phyloP scores from a whole-genome alignment of 1,140 invertebrate species.

The Gonioctena quinquepunctata region DNA sequence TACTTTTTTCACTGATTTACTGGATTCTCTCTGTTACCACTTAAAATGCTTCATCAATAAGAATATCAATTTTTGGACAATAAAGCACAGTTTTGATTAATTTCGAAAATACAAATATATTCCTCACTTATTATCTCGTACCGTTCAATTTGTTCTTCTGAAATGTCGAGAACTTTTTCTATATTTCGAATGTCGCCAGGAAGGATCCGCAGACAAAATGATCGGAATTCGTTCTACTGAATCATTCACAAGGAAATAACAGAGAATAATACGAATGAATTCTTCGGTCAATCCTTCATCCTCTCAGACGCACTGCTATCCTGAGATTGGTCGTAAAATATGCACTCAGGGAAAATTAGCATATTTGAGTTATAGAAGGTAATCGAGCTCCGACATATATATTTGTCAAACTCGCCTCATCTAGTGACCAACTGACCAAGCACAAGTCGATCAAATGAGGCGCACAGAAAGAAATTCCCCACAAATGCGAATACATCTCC shows the following conservation, averaged over 20 bases:
- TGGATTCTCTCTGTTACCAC: too few relatives aligned
- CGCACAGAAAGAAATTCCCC: conserved; percentile 48
- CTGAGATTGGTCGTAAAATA: background rate
- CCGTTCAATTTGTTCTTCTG: too few relatives aligned
- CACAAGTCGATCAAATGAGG: conserved; percentile 43
- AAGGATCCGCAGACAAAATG: too few relatives aligned
- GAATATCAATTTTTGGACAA: too few relatives aligned
- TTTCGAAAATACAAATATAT: too few relatives aligned
- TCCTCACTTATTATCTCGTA: too few relatives aligned
- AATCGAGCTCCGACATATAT: conserved; percentile 31
- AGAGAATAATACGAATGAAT: background rate
- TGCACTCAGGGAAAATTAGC: conserved; percentile 25
- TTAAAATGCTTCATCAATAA: too few relatives aligned
- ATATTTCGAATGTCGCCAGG: too few relatives aligned
- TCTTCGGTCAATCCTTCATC: background rate
- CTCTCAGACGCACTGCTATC: background rate
- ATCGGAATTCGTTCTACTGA: background rate
- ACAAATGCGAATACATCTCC: conserved; percentile 53
- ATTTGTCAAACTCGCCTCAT: conserved; percentile 52
- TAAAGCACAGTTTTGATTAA: too few relatives aligned
- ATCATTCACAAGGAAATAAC: background rate
- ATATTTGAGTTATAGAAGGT: conserved; percentile 35
- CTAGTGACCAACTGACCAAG: conserved; percentile 52
- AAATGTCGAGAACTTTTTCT: too few relatives aligned
- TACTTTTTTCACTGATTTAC: too few relatives aligned